A percentile compares a stretch with the other conserved stretches of the same genome.
phyloP scores from a whole-genome alignment of 1,140 invertebrate species.

The Halictus rubicundus region DNA sequence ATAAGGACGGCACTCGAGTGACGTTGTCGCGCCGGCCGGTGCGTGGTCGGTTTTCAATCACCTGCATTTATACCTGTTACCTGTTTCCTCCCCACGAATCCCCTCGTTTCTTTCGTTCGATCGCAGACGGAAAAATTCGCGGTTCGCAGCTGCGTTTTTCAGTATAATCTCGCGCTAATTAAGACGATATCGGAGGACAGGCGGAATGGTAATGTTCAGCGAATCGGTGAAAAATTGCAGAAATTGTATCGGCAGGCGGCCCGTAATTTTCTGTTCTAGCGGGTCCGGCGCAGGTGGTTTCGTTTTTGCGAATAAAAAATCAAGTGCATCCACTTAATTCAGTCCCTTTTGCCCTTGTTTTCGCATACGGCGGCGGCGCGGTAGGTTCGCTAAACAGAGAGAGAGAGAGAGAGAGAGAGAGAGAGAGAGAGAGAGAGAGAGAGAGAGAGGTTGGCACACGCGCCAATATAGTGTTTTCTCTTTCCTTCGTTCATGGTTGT shows the following conservation, averaged over 20 bases:
- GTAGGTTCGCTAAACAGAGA: constrained; percentile 48
- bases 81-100: not conserved
- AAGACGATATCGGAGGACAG: not conserved
- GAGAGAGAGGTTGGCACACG: constrained; percentile 61
- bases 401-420: constrained; percentile 17
- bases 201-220: not conserved
- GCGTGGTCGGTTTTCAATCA: constrained; percentile 50
- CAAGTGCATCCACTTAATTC: constrained; percentile 38
- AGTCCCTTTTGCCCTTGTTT: constrained; percentile 30
- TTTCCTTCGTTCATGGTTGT: constrained; percentile 11
- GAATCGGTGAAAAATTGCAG: not conserved
- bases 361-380: constrained; percentile 23
- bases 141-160: constrained; percentile 12
- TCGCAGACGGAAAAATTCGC: not conserved
- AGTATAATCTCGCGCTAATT: not conserved
- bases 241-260: not conserved
- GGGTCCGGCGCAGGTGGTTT: constrained; percentile 13
- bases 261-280: not conserved
- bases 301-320: constrained; percentile 40
- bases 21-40: not conserved
- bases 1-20: not conserved
- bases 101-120: constrained; percentile 25
- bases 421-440: constrained; percentile 37
- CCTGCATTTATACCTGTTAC: constrained; percentile 43
- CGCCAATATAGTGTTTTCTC: constrained; percentile 45